phyloP scores from a whole-genome alignment of 2,113 vertebrate species.

The Xenopus laevis region DNA sequence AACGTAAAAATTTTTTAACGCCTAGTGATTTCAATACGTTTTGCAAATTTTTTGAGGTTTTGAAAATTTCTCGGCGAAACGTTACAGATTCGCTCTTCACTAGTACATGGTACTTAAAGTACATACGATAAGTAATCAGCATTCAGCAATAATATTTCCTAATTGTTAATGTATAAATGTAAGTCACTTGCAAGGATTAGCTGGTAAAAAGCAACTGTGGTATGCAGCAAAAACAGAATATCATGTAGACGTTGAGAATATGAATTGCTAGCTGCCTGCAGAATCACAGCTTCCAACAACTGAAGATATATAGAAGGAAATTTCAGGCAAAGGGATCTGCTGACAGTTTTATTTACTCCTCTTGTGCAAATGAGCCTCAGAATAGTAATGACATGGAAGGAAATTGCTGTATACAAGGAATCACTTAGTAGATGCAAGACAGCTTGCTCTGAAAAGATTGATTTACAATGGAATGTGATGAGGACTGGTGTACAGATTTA shows the following conservation, averaged over 20 bases:
- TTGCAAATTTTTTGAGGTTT: no score
- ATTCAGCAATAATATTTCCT: not conserved
- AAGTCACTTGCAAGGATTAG: not conserved
- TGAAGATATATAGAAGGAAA: constrained; percentile 31
- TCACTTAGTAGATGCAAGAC: constrained; percentile 8
- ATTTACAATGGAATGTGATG: not conserved
- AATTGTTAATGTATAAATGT: not conserved
- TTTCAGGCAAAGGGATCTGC: constrained; percentile 29
- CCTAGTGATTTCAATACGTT: no score
- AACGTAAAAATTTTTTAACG: no score
- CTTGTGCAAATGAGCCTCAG: constrained; percentile 17
- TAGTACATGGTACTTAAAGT: no score
- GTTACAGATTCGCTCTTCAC: no score
- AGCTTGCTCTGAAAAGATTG: constrained; percentile 6
- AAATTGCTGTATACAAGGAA: not conserved
- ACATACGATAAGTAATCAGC: not conserved
- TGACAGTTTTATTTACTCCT: constrained; percentile 32
- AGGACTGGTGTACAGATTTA: no score
- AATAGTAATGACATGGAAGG: constrained; percentile 17
- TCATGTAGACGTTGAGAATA: constrained; percentile 3
- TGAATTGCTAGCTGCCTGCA: constrained; percentile 17
- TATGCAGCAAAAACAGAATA: constrained; percentile 5
- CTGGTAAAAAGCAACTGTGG: not conserved
- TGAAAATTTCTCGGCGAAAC: no score
- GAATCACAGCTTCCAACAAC: constrained; percentile 22